Base-by-base conservation (phyloP, 1,140 invertebrate species). In the Pogonomyrmex californicus region DNA sequence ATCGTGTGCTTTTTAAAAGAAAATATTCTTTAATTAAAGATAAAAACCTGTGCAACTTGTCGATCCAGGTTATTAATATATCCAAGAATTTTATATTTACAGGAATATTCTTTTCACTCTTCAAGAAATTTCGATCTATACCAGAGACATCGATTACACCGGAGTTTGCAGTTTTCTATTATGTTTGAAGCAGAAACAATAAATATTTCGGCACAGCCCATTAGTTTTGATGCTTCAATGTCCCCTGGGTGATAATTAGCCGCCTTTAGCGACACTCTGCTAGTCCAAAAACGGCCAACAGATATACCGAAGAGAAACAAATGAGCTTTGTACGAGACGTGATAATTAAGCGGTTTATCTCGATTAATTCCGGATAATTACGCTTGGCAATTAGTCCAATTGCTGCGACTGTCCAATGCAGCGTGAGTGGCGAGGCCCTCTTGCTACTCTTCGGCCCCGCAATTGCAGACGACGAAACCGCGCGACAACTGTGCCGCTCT, bases 331-430 rank as follows among this genome's bases (percentile, higher is more conserved):
- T 62, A 81, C 63, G 30, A 78, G 41, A 71, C 23, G 54, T 63
- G 89, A 89, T 89, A 92, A 91, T 92, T 87, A 89, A 89, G 89
- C 89, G 91, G 91, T 91, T 91, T 92, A 92, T 92, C 89, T 88
- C 91, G 86, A 92, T 92, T 92, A 92, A 92, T 92, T 92, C 83
- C 78, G 81, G 88, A 91, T 92, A 92, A 92, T 92, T 92, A 85
- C 86, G 77, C 70, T 51, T 23, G 75, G 83, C 79, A 91, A 92
- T 92, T 92, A 92, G 91, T 86, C 65, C 86, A 92, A 91, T 92
- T 92, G 76, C 87, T 33, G 44, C 23, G 76, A 81, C 76, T 77
- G 88, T 65, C 56, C 81, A 65, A 44, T 58, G 82, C 65, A 68
- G 58, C 58, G 41, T 60, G 58, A 78, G 58, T 38, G 88, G 75